Percentiles rank a stretch among this genome's conserved stretches.
Evolutionary conservation across 2,113 vertebrate genomes (phyloP).

Genomic region (Pelvicachromis taeniatus): DNA sequence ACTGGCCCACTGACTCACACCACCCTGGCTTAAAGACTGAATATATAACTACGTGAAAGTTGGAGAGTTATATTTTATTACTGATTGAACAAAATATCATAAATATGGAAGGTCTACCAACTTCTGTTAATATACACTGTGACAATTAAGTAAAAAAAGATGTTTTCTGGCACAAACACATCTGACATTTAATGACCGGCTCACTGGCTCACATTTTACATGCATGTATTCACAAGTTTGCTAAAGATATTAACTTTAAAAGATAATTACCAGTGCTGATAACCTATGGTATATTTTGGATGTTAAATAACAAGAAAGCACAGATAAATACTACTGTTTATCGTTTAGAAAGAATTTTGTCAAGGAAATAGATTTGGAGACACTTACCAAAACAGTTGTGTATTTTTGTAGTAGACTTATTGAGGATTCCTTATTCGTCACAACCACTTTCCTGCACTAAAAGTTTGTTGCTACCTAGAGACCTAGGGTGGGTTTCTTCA

Average conservation of each 20-base stretch:
- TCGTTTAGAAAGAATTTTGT: background rate
- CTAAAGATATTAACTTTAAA: background rate
- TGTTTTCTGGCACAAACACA: background rate
- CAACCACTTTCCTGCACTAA: slow-evolving; percentile 21
- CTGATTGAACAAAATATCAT: background rate
- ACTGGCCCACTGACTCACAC: too few relatives aligned
- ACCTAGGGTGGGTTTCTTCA: slow-evolving; percentile 23
- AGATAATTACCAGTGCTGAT: background rate
- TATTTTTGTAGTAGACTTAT: background rate
- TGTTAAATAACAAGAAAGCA: background rate
- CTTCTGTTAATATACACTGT: background rate
- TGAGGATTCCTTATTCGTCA: background rate
- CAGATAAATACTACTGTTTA: background rate
- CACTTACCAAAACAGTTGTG: background rate
- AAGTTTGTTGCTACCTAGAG: slow-evolving; percentile 37
- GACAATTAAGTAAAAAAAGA: background rate
- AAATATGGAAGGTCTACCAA: background rate
- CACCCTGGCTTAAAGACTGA: background rate
- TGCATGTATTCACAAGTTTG: background rate
- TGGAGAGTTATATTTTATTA: background rate
- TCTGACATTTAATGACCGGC: background rate
- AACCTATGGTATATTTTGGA: background rate
- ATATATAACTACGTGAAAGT: background rate
- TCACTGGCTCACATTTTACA: background rate
- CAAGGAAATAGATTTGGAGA: background rate